phyloP scores from a whole-genome alignment of 2,888 invertebrate genomes.

The Coenonympha arcania region DNA sequence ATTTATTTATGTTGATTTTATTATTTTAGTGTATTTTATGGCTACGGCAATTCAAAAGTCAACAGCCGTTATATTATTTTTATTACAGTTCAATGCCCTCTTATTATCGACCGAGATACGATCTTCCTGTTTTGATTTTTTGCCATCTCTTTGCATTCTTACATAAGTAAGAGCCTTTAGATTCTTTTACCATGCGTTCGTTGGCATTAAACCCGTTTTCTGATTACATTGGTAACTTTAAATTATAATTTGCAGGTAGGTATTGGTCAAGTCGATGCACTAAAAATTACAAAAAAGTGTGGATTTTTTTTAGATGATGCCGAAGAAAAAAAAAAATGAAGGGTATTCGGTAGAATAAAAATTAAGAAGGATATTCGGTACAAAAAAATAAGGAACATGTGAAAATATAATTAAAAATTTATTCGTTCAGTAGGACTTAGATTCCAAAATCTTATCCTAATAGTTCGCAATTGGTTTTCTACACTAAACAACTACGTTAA shows the following conservation, averaged over 20 bases:
- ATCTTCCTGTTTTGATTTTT: background rate
- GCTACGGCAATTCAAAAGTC: no score
- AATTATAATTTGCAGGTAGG: no score
- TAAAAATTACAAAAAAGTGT: no score
- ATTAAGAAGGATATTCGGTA: background rate
- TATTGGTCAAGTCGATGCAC: no score
- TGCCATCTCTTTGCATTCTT: background rate
- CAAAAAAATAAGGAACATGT: background rate
- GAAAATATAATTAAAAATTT: slow-evolving; percentile 19
- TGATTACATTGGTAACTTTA: no score
- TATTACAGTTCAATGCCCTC: background rate
- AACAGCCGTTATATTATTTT: background rate
- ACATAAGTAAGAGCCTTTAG: background rate
- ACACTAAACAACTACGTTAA: slow-evolving; percentile 24
- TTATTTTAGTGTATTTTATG: no score
- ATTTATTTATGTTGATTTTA: no score
- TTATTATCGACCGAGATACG: background rate
- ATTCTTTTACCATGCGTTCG: no score
- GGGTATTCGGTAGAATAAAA: no score
- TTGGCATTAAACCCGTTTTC: no score
- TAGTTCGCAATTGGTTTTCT: slow-evolving; percentile 26
- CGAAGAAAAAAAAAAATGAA: no score
- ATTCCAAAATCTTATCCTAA: slow-evolving; percentile 28
- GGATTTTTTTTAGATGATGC: no score
- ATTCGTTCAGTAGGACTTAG: slow-evolving; percentile 25